phyloP scores from a whole-genome alignment of 2,797 vertebrate genomes.

The Hipposideros larvatus region DNA sequence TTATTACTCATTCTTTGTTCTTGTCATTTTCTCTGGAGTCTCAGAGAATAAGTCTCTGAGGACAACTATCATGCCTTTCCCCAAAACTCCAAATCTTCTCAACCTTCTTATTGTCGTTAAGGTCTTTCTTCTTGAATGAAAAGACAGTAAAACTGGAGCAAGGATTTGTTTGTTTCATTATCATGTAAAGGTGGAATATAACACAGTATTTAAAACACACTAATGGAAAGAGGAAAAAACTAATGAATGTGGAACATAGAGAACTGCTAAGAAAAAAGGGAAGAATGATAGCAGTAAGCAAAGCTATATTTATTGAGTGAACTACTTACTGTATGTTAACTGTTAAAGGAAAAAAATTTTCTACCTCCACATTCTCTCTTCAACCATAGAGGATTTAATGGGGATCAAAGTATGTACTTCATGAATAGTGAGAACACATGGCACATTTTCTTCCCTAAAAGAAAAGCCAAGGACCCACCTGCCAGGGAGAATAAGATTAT shows the following conservation, averaged over 20 bases:
- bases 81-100: not conserved
- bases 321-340: not conserved
- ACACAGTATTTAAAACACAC: not conserved
- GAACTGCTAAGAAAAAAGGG: not conserved
- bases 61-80: not conserved
- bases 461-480: not conserved
- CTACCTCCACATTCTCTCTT: not conserved
- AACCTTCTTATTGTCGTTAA: not conserved
- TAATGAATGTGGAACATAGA: not conserved
- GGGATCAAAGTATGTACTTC: not conserved
- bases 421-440: constrained; percentile 1
- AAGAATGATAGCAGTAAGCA: not conserved
- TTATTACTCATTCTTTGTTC: not conserved
- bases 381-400: not conserved
- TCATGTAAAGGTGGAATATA: not conserved
- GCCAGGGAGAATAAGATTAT: not conserved
- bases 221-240: not conserved
- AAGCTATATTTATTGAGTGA: not conserved
- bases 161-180: constrained; percentile 30
- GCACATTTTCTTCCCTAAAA: not conserved
- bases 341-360: not conserved
- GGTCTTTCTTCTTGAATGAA: constrained; percentile 27
- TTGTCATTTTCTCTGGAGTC: constrained; percentile 1
- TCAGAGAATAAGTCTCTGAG: not conserved
- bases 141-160: not conserved